These are phyloP conservation scores for Pachyramphus minor DNA, from an alignment of 2,113 vertebrate species.

Conservation along the genomic window DNA sequence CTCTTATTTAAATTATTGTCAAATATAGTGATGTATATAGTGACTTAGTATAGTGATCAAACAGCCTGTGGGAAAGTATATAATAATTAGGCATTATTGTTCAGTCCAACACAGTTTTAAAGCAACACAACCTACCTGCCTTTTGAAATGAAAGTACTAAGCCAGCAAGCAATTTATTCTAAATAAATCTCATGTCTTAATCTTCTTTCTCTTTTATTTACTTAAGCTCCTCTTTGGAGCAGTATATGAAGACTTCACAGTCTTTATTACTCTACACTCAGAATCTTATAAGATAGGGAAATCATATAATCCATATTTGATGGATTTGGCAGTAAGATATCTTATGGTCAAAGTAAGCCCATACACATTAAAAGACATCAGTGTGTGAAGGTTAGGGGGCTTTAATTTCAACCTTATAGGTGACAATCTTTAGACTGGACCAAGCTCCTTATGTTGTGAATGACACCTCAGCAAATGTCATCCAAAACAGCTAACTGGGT, in stretches of 20 bases:
- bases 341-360: not conserved
- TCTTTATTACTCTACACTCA: not conserved
- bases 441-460: not conserved
- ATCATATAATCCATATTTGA: not conserved
- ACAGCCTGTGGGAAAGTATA: not conserved
- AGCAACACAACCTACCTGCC: not conserved
- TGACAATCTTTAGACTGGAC: not conserved
- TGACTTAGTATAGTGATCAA: not conserved
- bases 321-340: not conserved
- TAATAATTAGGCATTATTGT: not conserved
- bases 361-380: accelerated
- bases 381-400: not conserved
- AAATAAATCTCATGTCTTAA: not conserved
- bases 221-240: not conserved
- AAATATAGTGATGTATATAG: no score
- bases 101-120: not conserved
- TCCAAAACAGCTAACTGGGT: not conserved
- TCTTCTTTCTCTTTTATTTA: not conserved
- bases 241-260: not conserved
- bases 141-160: not conserved
- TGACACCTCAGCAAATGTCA: not conserved
- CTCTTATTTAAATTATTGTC: not conserved
- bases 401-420: not conserved
- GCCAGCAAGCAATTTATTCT: not conserved
- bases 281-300: not conserved